phyloP scores from a whole-genome alignment of 1,140 invertebrate species.

The Octopus sinensis region DNA sequence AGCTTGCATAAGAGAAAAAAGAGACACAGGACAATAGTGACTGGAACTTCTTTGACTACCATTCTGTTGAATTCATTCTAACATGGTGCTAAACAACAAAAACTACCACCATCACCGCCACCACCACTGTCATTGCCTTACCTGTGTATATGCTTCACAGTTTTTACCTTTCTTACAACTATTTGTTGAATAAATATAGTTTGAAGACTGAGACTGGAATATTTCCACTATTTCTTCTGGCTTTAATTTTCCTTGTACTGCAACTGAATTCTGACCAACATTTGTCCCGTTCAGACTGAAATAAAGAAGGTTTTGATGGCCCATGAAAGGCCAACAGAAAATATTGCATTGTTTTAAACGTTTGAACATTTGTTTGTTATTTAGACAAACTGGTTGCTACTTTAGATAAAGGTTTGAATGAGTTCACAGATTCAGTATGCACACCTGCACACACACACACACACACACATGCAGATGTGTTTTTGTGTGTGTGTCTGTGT shows the following conservation, averaged over 20 bases:
- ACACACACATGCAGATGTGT: too few species aligned
- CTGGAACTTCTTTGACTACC: too few species aligned
- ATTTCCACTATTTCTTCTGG: not conserved
- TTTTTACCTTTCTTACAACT: not conserved
- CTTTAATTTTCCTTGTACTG: not conserved
- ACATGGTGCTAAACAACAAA: too few species aligned
- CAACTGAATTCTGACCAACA: not conserved
- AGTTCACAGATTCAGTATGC: not conserved
- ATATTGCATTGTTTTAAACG: not conserved
- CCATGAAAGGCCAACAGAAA: not conserved
- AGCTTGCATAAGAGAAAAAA: too few species aligned
- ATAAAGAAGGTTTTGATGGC: not conserved
- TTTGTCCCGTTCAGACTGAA: conserved; percentile 3
- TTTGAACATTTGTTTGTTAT: not conserved
- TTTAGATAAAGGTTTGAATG: not conserved
- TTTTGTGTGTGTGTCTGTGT: too few species aligned
- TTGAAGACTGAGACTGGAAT: not conserved
- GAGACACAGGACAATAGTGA: too few species aligned
- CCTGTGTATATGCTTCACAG: conserved; percentile 13
- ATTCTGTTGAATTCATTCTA: too few species aligned
- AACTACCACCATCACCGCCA: too few species aligned
- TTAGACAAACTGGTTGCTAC: not conserved
- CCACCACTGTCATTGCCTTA: not conserved
- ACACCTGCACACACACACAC: too few species aligned
- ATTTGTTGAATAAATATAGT: conserved; percentile 8